A percentile compares a stretch with the other conserved stretches of the same genome.
These are phyloP conservation scores for Anolis carolinensis DNA, from an alignment of 2,113 vertebrate genomes.

Conservation along the genomic window DNA sequence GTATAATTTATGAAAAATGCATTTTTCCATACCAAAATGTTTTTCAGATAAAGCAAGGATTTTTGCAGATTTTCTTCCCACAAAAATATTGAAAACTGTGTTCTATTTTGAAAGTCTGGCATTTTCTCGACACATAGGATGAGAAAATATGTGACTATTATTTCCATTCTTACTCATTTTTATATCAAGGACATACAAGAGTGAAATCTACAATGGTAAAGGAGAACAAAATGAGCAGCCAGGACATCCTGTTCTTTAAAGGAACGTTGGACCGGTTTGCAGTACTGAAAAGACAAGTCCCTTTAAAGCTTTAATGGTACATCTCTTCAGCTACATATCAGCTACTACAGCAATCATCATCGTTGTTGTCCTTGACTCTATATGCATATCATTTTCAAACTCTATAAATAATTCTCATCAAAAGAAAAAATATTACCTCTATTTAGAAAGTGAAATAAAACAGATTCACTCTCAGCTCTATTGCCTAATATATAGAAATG, in stretches of 20 bases:
- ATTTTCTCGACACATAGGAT: no score
- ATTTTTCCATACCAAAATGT: no score
- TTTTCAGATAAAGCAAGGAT: no score
- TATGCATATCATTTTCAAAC: neutral
- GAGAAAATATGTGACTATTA: no score
- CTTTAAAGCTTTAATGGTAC: neutral
- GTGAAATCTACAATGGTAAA: neutral
- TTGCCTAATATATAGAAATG: neutral
- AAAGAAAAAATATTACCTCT: no score
- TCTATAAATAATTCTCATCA: neutral
- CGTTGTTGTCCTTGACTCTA: no score
- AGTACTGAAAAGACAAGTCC: neutral
- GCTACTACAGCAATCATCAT: neutral
- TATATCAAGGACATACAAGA: neutral
- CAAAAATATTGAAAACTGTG: no score
- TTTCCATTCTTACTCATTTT: no score
- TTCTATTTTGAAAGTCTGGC: no score
- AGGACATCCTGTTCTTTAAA: neutral
- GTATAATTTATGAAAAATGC: no score
- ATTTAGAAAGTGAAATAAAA: neutral
- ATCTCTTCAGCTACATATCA: neutral
- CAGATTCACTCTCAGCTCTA: neutral
- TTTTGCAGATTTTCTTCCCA: no score
- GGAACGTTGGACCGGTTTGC: neutral
- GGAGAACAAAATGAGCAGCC: neutral